Evolutionary conservation across 2,888 invertebrate genomes (phyloP), one percentile per base, ranked within the genome.

Genomic region (Schizaphis graminum): DNA sequence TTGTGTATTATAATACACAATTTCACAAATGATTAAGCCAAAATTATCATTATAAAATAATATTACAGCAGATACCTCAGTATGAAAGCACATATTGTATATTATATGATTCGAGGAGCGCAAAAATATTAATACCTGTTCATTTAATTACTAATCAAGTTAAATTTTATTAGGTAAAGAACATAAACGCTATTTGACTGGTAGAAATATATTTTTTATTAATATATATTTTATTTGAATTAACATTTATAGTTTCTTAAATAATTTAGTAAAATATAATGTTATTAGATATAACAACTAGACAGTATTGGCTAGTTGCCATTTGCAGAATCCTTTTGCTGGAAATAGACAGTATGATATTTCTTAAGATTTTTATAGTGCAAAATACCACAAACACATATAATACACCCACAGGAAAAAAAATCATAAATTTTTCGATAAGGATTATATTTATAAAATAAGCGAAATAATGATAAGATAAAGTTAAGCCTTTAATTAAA

Each of bases 311-410:
- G 89, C 90, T 61, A 28, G 13, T 67, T 86, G 93, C 93, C 89
- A 90, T 49, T 90, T 86, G 57, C 90, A 89, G 49, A 89, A 93
- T 89, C 53, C 61, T 86, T 35, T 57, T 85, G 56, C 93, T 93
- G 90, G 89, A 93, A 93, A 90, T 93, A 93, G 93, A 93, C 85
- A 85, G 85, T 93, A 49, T 85, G 89, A 57, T 56, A 90, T 85
- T 89, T 85, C 85, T 61, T 67, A 93, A 85, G 28, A 28, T 90
- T 93, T 90, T 90, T 89, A 86, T 86, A 77, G 28, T 90, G 93
- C 93, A 47, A 93, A 90, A 93, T 93, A 93, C 49, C 28, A 41
- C 61, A 87, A 61, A 35, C 41, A 47, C 11, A 91, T n/a, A n/a
- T 26, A 47, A 86, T 57, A 57, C 84, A 86, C 8, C 16, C 8